Base-by-base conservation (phyloP, 2,113 vertebrate genomes). In the Thamnaconus septentrionalis region DNA sequence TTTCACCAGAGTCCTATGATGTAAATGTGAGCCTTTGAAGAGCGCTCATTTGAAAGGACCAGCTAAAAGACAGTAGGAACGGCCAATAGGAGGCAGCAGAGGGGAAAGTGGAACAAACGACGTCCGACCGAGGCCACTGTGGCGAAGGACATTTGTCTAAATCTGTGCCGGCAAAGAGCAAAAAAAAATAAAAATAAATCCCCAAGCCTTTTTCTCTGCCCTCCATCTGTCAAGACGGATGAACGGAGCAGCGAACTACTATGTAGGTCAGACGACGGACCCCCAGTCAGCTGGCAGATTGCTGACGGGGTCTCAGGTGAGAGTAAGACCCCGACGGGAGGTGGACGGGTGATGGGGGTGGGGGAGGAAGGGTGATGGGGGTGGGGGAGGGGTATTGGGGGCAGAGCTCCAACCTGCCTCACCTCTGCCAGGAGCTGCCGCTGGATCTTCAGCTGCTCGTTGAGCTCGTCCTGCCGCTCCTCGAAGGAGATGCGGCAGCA, bases 401-500 rank as follows among this genome's bases (percentile, higher is more conserved):
- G 18, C 18, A 31, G 18, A 31, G 18, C 18, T 31, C 18, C 18
- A 31, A 31, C 18, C 52, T 8, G 2, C 6, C 54, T 10, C 1
- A 89, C 92, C 88, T 98, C 95, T 0, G 94, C 93, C 6, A 93
- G 88, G 57, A 98, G 90, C 76, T 98, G 93, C 1, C 66, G 83
- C 87, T 98, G 94, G n/a, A 98, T 92, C 70, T 95, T 97, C 67
- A 98, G 92, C 64, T 95, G 94, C 53, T 97, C 96, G 0, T 87
- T 91, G 42, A 97, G 88, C 80, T 98, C 96, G 0, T 98, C 96
- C 0, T 94, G 92, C 8, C 94, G 87, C 83, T 98, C 96, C 76
- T 98, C 96, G 0, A 98, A 97, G 79, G 94, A 93, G 84, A 98
- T 95, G 49, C 95, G 93, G 79, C 96, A 98, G 81, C 96, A 98